Evolutionary conservation across 2,888 invertebrate genomes (phyloP).

Genomic region (Calameuta idolon): DNA sequence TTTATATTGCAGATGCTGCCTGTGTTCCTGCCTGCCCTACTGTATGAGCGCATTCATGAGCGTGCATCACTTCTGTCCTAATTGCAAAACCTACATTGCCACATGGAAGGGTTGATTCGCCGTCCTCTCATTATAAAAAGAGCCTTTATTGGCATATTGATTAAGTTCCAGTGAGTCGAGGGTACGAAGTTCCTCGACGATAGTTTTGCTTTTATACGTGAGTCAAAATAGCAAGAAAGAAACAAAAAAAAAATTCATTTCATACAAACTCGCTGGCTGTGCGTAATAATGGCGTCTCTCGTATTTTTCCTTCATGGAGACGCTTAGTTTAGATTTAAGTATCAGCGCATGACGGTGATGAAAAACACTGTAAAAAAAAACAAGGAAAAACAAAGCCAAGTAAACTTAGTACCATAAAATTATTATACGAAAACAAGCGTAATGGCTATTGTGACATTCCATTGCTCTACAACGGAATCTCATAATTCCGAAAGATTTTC

Average conservation of each 20-base stretch:
- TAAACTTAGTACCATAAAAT: neutral
- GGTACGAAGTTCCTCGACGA: neutral
- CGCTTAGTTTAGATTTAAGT: neutral
- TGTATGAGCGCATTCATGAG: constrained; percentile 69
- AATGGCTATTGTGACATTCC: neutral
- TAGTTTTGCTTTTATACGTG: neutral
- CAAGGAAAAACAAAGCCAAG: neutral
- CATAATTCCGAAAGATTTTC: neutral
- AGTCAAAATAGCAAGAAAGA: neutral
- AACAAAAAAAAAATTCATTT: neutral
- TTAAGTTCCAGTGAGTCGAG: neutral
- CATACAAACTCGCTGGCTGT: neutral
- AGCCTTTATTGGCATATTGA: neutral
- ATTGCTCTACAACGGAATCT: neutral
- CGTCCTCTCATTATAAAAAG: neutral
- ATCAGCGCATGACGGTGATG: neutral
- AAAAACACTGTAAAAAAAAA: neutral
- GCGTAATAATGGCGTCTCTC: neutral
- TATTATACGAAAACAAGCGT: neutral
- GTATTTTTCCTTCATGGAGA: neutral
- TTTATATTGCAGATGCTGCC: constrained; percentile 66
- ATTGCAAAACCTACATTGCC: constrained; percentile 68
- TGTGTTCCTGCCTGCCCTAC: constrained; percentile 70
- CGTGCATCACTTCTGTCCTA: constrained; percentile 69
- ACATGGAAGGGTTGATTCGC: constrained; percentile 63